Percentiles rank a stretch among this genome's conserved stretches.
Conservation (phyloP, 2,797 vertebrate species). For the Sebastes jordani region DNA sequence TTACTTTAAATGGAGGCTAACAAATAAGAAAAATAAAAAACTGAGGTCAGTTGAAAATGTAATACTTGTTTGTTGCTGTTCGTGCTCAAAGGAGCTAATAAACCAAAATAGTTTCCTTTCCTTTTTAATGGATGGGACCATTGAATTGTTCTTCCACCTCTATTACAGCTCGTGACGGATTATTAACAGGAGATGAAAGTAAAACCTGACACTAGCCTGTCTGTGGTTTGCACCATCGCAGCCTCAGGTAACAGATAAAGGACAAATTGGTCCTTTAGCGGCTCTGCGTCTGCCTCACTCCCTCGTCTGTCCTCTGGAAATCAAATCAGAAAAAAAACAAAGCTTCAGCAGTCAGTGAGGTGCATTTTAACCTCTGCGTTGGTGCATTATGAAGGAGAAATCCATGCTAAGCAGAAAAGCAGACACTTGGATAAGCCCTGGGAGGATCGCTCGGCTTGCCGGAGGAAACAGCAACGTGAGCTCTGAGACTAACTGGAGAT, state of each 20-base stretch:
- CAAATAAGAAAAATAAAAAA: not conserved
- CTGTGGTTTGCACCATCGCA: conserved; percentile 19
- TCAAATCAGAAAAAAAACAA: conserved; percentile 1
- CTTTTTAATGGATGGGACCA: not conserved
- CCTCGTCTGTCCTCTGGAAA: conserved; percentile 6
- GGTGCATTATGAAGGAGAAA: conserved; percentile 39
- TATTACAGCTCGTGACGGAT: conserved; percentile 30
- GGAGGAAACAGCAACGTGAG: conserved; percentile 23
- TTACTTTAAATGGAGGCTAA: not conserved
- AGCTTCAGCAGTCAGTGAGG: not conserved
- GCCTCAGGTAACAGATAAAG: conserved; percentile 45
- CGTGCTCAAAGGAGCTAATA: not conserved
- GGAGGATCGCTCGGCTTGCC: conserved; percentile 31
- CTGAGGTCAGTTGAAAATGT: too few relatives aligned
- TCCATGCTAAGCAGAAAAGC: conserved; percentile 33
- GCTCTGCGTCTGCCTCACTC: not conserved
- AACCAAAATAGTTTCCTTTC: not conserved
- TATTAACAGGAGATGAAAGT: conserved; percentile 31
- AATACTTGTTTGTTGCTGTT: not conserved
- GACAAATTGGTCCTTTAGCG: conserved; percentile 38
- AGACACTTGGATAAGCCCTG: conserved; percentile 22
- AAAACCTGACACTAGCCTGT: conserved; percentile 14
- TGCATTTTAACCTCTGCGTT: conserved; percentile 20
- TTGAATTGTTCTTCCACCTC: not conserved
- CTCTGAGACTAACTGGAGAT: conserved; percentile 28